Base-by-base conservation (phyloP, 2,888 invertebrate genomes). In the Agapostemon virescens region DNA sequence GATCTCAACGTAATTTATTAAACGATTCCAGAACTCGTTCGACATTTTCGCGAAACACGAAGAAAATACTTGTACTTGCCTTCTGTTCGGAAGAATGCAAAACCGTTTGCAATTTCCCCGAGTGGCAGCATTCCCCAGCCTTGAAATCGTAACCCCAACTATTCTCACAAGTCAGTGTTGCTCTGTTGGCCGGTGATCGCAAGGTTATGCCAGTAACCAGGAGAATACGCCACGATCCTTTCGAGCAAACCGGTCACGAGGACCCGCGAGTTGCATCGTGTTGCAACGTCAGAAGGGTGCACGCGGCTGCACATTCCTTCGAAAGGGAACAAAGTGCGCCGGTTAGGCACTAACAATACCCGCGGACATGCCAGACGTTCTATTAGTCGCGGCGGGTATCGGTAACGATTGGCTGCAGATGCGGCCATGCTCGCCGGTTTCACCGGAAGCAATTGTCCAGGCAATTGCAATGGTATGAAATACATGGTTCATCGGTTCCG, bases 291-390 rank as follows among this genome's bases (percentile, higher is more conserved):
- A 76, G 82, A 80, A 84, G 74, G 67, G 74, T 69, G 86, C 69
- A 80, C 64, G 55, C 73, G 74, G 84, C 73, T 58, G 77, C 55
- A 79, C 87, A 89, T 89, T 89, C 85, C 88, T 87, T 85, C 78
- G 87, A 88, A 88, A 89, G 87, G 84, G 86, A 89, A 87, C 88
- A 87, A 87, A 89, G 84, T 88, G 81, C 79, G 74, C 79, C 83
- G 84, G 85, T 85, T 85, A 82, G 83, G 85, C 86, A 88, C 86
- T 87, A 90, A 89, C 88, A 88, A 88, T 89, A 86, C 86, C 85
- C 77, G 77, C 64, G 72, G 75, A 74, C 72, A 86, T 75, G 55
- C 84, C 79, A 75, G 77, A 77, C 86, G 80, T 86, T 86, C 81
- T 85, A 84, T 86, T 84, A 84, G 70, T 76, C 70, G 67, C 69